Evolutionary conservation across 1,140 invertebrate species (phyloP).

Genomic region (Homarus americanus): DNA sequence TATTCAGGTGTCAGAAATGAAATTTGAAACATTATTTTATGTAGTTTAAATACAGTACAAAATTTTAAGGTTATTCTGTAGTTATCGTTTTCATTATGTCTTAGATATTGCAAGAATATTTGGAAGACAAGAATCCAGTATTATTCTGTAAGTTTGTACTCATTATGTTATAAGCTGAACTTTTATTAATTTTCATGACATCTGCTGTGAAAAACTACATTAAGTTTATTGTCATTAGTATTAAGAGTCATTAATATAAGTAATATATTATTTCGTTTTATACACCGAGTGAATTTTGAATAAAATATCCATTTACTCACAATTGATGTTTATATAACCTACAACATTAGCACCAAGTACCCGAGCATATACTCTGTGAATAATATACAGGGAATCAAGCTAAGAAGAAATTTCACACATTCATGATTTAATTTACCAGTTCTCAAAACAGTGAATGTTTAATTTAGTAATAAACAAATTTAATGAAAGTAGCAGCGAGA

Average conservation of each 20-base stretch:
- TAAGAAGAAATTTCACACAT: too few species aligned
- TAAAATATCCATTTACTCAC: conserved; percentile 16
- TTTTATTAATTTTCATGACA: not conserved
- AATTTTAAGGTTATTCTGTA: not conserved
- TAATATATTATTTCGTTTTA: conserved; percentile 2
- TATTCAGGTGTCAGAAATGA: too few species aligned
- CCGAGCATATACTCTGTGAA: too few species aligned
- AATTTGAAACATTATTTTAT: too few species aligned
- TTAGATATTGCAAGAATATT: not conserved
- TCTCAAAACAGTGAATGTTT: too few species aligned
- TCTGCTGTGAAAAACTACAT: not conserved
- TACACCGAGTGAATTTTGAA: not conserved
- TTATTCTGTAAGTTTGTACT: not conserved
- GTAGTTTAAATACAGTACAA: too few species aligned
- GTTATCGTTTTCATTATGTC: not conserved
- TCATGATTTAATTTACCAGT: too few species aligned
- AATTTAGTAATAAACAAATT: too few species aligned
- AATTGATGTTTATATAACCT: not conserved
- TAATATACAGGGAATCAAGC: too few species aligned
- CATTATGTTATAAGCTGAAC: not conserved
- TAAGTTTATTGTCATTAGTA: conserved; percentile 1
- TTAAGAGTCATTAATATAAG: conserved; percentile 16
- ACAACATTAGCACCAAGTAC: too few species aligned
- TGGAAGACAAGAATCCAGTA: not conserved
- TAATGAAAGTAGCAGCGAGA: too few species aligned